Base-by-base conservation (phyloP, 2,888 invertebrate species). In the Nymphalis polychloros region DNA sequence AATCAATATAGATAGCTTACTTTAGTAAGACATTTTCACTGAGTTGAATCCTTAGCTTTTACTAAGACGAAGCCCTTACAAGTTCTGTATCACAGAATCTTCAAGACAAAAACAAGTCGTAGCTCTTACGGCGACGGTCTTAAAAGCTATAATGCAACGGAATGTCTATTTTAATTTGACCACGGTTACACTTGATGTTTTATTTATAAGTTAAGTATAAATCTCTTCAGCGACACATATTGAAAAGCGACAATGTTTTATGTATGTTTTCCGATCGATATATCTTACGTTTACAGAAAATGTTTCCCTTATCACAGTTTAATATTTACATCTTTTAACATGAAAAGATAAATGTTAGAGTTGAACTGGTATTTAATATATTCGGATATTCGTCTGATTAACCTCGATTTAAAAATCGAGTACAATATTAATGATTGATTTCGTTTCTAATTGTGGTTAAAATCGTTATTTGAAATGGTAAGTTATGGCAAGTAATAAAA, bases 191-290 rank as follows among this genome's bases (percentile, higher is more conserved):
- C 55, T 31, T n/a, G 55, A 55, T 55, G 35, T 55, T 55, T 55
- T 55, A 55, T 55, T 55, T 55, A 55, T 55, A 55, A 55, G 55
- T 17, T 55, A 55, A 57, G 57, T 41, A 57, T 57, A 57, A 57
- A 57, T 57, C 57, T 57, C 27, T 57, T 57, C 41, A 19, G 41
- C 57, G 57, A 41, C 57, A 57, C 57, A 57, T 57, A 57, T 57
- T 57, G 57, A 57, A 57, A 57, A 57, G 57, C 19, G 35, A 57
- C 35, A 19, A 57, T 57, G 57, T 57, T 57, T 57, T 57, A 57
- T 57, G 57, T 57, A 57, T 57, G 35, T 57, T 31, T 57, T 41
- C 57, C 41, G 27, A 57, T 41, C 57, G 57, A 57, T 57, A 41
- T 57, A 19, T 19, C 13, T 57, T 35, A 41, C 35, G 19, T 57